phyloP scores from a whole-genome alignment of 2,888 invertebrate genomes.

The Elysia crispata region DNA sequence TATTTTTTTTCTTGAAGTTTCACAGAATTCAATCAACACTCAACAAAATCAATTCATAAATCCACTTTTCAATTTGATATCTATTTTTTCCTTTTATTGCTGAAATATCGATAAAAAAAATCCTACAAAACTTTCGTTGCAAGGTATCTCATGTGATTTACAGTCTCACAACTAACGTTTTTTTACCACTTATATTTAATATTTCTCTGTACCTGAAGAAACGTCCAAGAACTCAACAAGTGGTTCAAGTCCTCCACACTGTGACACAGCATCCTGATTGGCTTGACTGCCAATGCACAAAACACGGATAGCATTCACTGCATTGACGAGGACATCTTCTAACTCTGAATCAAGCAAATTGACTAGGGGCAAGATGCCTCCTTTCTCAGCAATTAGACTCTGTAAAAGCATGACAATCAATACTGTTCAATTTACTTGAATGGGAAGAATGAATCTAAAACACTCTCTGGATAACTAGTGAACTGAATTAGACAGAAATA shows the following conservation, averaged over 20 bases:
- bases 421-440: background rate
- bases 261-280: slow-evolving; percentile 74
- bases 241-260: slow-evolving; percentile 71
- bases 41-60: too few relatives aligned
- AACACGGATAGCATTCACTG: slow-evolving; percentile 76
- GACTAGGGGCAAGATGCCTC: slow-evolving; percentile 73
- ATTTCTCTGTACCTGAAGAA: slow-evolving; percentile 66
- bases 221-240: slow-evolving; percentile 76
- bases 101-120: background rate
- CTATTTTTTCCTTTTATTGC: background rate
- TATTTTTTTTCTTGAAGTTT: too few relatives aligned
- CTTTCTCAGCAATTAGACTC: slow-evolving; percentile 67
- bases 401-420: slow-evolving; percentile 51
- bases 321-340: slow-evolving; percentile 76
- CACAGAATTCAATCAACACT: too few relatives aligned
- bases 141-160: too few relatives aligned
- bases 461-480: too few relatives aligned
- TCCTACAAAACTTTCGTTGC: background rate
- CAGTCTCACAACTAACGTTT: too few relatives aligned
- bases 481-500: too few relatives aligned
- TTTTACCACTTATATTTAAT: too few relatives aligned
- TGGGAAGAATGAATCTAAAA: background rate
- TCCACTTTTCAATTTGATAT: too few relatives aligned
- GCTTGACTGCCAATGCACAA: slow-evolving; percentile 69
- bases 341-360: slow-evolving; percentile 73